Percentiles rank a stretch among this genome's conserved stretches.
Evolutionary conservation across 2,113 vertebrate species (phyloP).

Genomic region (Callaeas wilsoni): DNA sequence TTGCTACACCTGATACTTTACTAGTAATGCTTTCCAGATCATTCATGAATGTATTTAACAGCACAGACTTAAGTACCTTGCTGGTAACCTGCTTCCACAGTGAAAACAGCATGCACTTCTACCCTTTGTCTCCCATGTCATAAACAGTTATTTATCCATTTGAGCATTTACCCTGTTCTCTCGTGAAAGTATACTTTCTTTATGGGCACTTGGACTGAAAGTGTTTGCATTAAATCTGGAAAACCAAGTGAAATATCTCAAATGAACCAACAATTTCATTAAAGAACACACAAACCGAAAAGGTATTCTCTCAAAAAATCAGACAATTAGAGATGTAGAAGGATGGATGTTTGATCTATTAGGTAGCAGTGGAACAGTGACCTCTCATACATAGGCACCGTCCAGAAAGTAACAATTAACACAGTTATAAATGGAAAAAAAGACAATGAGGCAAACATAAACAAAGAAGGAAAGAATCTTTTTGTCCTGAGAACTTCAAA

Average conservation of each 20-base stretch:
- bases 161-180: not conserved
- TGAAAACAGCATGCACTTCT: not conserved
- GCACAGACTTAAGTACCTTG: not conserved
- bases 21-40: not conserved
- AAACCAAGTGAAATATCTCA: not conserved
- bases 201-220: not conserved
- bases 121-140: not conserved
- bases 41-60: not conserved
- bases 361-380: not conserved
- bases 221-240: not conserved
- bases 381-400: not conserved
- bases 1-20: not conserved
- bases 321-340: not conserved
- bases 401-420: not conserved
- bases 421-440: not conserved
- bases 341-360: not conserved
- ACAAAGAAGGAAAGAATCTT: not conserved
- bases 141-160: not conserved
- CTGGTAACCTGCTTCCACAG: not conserved
- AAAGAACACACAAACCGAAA: not conserved
- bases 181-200: not conserved
- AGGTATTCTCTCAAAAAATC: not conserved
- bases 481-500: not conserved
- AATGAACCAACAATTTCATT: not conserved
- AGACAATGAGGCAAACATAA: not conserved